phyloP scores from a whole-genome alignment of 2,888 invertebrate genomes.

The Apotomis betuletana region DNA sequence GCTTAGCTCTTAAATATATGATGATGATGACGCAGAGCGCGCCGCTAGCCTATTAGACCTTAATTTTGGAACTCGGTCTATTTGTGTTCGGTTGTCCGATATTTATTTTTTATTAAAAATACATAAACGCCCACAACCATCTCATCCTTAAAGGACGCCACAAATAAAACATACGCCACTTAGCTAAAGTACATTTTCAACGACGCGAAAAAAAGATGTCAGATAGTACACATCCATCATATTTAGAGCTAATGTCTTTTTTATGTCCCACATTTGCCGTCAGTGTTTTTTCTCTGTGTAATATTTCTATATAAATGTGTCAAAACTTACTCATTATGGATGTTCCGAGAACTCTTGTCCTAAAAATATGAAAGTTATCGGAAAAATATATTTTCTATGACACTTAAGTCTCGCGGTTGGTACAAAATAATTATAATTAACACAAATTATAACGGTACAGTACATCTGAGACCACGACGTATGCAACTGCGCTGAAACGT shows the following conservation, averaged over 20 bases:
- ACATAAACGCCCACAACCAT: not conserved
- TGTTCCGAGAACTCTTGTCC: not conserved
- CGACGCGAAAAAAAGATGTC: constrained; percentile 35
- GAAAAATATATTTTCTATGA: too few relatives aligned
- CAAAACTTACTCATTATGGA: constrained; percentile 21
- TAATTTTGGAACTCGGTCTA: too few relatives aligned
- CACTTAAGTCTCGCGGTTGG: too few relatives aligned
- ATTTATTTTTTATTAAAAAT: too few relatives aligned
- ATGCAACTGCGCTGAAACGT: too few relatives aligned
- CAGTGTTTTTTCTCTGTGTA: constrained; percentile 23
- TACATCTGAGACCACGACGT: too few relatives aligned
- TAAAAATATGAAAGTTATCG: not conserved
- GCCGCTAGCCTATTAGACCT: too few relatives aligned
- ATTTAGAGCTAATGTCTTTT: constrained; percentile 39
- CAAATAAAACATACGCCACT: constrained; percentile 36
- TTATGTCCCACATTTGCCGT: constrained; percentile 31
- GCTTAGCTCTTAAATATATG: too few relatives aligned
- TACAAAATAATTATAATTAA: too few relatives aligned
- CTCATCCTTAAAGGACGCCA: constrained; percentile 3
- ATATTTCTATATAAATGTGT: constrained; percentile 18
- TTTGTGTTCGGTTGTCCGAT: too few relatives aligned
- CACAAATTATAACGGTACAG: too few relatives aligned
- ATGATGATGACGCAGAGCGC: too few relatives aligned
- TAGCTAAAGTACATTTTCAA: constrained; percentile 36
- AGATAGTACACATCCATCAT: constrained; percentile 39